Percentiles rank a stretch among this genome's conserved stretches.
phyloP scores from a whole-genome alignment of 2,113 vertebrate genomes.

The Oreochromis tanganicae region DNA sequence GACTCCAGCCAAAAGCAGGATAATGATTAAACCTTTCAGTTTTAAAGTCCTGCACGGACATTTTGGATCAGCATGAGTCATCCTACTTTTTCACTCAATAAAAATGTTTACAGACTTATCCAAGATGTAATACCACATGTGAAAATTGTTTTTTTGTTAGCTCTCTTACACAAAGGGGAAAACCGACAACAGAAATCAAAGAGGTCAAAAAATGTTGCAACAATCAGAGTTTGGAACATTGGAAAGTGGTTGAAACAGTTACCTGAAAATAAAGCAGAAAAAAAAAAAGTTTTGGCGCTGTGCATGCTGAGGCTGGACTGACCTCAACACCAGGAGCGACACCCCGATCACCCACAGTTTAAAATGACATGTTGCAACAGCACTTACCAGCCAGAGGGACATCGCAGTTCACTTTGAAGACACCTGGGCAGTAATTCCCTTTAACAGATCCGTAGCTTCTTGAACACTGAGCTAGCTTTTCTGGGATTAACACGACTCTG shows the following conservation, averaged over 20 bases:
- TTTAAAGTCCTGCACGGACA: neutral
- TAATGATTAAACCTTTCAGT: neutral
- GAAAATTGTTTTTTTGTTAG: neutral
- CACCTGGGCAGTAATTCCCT: conserved; percentile 44
- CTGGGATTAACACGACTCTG: conserved; percentile 16
- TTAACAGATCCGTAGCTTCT: conserved; percentile 32
- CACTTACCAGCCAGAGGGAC: conserved; percentile 67
- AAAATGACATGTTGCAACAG: conserved; percentile 24
- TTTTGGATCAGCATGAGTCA: neutral
- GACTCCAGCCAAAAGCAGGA: neutral
- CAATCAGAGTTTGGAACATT: neutral
- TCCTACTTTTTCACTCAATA: neutral
- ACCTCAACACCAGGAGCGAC: neutral
- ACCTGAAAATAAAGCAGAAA: neutral
- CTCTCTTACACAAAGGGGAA: neutral
- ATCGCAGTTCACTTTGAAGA: conserved; percentile 48
- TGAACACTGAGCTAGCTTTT: neutral
- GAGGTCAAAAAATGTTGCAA: neutral
- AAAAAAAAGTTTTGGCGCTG: neutral
- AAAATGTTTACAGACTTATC: neutral
- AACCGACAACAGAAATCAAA: neutral
- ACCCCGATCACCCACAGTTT: conserved; percentile 24
- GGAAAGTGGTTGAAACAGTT: neutral
- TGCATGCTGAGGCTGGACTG: neutral
- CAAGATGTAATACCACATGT: neutral